phyloP scores from a whole-genome alignment of 1,140 invertebrate genomes.

The Xylocopa sonorina region DNA sequence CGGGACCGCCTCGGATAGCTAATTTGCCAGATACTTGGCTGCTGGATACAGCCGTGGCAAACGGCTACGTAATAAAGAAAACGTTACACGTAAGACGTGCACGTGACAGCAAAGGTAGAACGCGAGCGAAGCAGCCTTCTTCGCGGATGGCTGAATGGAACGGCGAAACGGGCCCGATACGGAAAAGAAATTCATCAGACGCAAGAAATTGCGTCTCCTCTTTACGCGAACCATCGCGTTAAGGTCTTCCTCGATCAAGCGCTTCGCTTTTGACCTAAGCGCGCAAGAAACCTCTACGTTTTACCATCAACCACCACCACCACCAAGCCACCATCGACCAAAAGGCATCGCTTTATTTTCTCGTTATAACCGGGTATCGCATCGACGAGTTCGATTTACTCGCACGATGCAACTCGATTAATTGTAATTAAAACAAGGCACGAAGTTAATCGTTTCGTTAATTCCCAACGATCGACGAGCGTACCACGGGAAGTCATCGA shows the following conservation, averaged over 20 bases:
- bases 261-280: neutral
- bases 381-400: too few species aligned
- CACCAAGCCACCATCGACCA: too few species aligned
- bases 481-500: neutral
- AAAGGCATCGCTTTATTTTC: too few species aligned
- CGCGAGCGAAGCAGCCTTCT: neutral
- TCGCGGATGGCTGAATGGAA: neutral
- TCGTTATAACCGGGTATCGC: too few species aligned
- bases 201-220: slow-evolving; percentile 2
- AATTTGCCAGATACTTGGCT: slow-evolving; percentile 27
- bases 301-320: too few species aligned
- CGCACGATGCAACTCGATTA: too few species aligned
- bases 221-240: slow-evolving; percentile 12
- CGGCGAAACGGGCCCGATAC: neutral
- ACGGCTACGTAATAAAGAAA: neutral
- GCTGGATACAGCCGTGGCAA: neutral
- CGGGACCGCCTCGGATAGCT: slow-evolving; percentile 2
- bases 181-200: neutral
- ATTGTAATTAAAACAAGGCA: too few species aligned
- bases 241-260: neutral
- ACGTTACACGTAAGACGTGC: slow-evolving; percentile 5
- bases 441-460: neutral
- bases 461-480: too few species aligned
- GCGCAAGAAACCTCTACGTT: too few species aligned
- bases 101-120: neutral